Base-by-base conservation (phyloP, 2,113 vertebrate genomes). In the Tringa solitaria region DNA sequence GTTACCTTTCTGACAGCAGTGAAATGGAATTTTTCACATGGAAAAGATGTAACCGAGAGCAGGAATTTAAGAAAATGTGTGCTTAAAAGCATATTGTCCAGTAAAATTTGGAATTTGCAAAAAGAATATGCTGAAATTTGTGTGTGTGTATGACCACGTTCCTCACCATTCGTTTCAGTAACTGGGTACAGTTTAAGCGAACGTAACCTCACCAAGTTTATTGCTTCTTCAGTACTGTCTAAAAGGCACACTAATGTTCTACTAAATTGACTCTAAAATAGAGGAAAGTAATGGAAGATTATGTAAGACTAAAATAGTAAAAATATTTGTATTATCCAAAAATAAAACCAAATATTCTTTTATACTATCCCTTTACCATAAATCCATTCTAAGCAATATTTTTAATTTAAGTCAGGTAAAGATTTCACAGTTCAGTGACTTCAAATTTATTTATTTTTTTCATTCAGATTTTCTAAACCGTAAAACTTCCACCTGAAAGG, bases 1-100 rank as follows among this genome's bases (percentile, higher is more conserved):
- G 75, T 95, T 94, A 64, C 89, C 60, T 89, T 92, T 60, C 83
- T 78, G 65, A 82, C 80, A 87, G 33, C 69, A 89, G 65, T n/a
- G 73, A 89, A 93, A 93, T 91, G 39, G 53, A 94, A 56, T 79
- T 96, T 95, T 95, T 96, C 64, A 77, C 3, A 5, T 67, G 76
- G 69, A 57, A 85, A 77, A 89, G 24, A 50, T 65, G 45, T 45
- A 90, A 94, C 56, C 1, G 8, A 87, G 65, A 74, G 33, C 8
- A 76, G 19, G 53, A 89, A 60, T 91, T 75, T 63, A 78, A 92
- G 87, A 87, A 89, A 91, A 81, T 33, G 8, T 60, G 26, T 54
- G 8, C 32, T 67, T 69, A 53, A 86, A 87, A 92, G 28, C 30
- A 50, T 68, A 69, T 53, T 74, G 26, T n/a, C 56, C 23, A 64